phyloP scores from a whole-genome alignment of 1,140 invertebrate genomes.

The Camponotus floridanus region DNA sequence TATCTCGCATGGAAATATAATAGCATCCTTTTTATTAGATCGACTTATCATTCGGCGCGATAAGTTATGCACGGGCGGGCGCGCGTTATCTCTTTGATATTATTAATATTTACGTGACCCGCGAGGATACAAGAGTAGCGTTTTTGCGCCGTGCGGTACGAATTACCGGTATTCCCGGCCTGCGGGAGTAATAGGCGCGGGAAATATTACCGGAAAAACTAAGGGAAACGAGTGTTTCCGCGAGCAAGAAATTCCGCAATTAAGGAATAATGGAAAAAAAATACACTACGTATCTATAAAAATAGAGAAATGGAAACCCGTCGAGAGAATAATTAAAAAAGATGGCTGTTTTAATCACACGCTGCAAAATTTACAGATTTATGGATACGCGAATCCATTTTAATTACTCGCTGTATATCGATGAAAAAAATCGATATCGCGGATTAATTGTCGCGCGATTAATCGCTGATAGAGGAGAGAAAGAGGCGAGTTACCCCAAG shows the following conservation, averaged over 20 bases:
- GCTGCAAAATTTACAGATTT: neutral
- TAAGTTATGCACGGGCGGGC: slow-evolving; percentile 16
- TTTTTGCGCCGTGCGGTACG: slow-evolving; percentile 54
- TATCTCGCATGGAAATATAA: neutral
- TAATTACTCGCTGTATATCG: slow-evolving; percentile 4
- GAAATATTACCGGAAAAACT: slow-evolving; percentile 39
- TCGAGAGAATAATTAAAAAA: too few relatives aligned
- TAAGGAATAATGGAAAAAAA: slow-evolving; percentile 5
- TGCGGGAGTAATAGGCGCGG: slow-evolving; percentile 58
- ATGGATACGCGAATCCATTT: neutral
- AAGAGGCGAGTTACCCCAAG: neutral
- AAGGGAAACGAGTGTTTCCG: slow-evolving; percentile 12
- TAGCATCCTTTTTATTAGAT: neutral
- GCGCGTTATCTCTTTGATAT: slow-evolving; percentile 63
- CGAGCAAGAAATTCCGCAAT: slow-evolving; percentile 20
- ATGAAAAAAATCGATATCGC: slow-evolving; percentile 8
- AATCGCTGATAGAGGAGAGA: neutral
- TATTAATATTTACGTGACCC: slow-evolving; percentile 73
- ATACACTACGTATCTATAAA: neutral
- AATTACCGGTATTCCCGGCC: slow-evolving; percentile 5
- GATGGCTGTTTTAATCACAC: neutral
- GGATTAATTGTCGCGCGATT: neutral
- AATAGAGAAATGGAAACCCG: neutral
- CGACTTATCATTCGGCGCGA: slow-evolving; percentile 52
- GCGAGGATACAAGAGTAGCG: slow-evolving; percentile 66